A percentile compares a stretch with the other conserved stretches of the same genome.
These are phyloP conservation scores for Pterocles gutturalis DNA, from an alignment of 2,113 vertebrate genomes.

Conservation along the genomic window DNA sequence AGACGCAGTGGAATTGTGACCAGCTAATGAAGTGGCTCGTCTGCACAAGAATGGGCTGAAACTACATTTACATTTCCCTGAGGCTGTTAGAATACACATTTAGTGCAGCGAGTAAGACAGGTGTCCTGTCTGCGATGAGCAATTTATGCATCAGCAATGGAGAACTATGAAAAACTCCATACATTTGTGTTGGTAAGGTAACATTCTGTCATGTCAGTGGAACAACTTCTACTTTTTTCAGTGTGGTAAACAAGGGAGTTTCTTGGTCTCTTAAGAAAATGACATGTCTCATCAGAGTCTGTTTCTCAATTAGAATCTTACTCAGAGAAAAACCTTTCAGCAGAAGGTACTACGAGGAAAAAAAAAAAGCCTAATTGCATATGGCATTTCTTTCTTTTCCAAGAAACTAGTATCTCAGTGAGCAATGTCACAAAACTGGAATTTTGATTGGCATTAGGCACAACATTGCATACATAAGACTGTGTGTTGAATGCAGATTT, in stretches of 20 bases:
- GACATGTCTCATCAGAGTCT: fast-evolving
- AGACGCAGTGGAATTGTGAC: background rate
- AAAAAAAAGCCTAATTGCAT: background rate
- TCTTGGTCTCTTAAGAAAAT: background rate
- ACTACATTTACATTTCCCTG: background rate
- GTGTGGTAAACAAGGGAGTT: background rate
- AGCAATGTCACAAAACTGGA: background rate
- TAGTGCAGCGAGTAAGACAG: background rate
- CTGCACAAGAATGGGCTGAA: background rate
- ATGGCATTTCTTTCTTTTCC: background rate
- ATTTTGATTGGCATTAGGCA: background rate
- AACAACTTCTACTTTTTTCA: background rate
- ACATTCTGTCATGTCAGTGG: background rate
- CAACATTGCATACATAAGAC: background rate
- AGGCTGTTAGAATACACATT: background rate
- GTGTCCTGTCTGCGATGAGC: background rate
- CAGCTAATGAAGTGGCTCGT: background rate
- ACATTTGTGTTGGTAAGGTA: background rate
- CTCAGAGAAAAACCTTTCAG: background rate
- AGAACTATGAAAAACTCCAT: background rate
- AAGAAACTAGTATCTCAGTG: background rate
- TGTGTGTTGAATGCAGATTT: background rate
- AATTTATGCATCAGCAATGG: background rate
- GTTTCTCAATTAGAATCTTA: background rate
- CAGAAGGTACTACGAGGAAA: background rate